Evolutionary conservation across 1,140 invertebrate genomes (phyloP).

Genomic region (Planococcus citri): DNA sequence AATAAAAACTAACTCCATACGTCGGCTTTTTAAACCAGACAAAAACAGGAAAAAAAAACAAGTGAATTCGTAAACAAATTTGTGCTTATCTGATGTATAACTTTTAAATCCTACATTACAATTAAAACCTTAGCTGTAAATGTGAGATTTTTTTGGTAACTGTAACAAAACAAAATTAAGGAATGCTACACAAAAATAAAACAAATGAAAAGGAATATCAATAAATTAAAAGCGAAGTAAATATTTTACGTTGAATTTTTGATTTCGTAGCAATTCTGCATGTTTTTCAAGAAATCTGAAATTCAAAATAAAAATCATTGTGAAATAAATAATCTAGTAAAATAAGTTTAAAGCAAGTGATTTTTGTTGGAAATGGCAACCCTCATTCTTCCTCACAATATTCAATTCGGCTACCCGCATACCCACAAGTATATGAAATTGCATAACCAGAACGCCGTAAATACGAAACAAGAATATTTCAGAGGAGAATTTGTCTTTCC

Average conservation of each 20-base stretch:
- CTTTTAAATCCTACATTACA: constrained; percentile 1
- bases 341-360: no score
- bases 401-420: no score
- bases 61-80: constrained; percentile 12
- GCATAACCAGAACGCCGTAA: no score
- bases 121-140: constrained; percentile 6
- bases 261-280: not conserved
- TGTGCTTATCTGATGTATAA: constrained; percentile 3
- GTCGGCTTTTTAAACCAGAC: not conserved
- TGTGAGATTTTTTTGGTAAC: constrained; percentile 8
- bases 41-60: constrained; percentile 8
- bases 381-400: no score
- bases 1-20: not conserved
- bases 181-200: constrained; percentile 8
- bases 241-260: constrained; percentile 10
- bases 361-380: no score
- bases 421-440: no score
- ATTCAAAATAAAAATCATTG: not conserved
- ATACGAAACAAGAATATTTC: no score
- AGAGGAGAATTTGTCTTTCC: no score
- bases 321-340: no score
- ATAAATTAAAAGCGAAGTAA: constrained; percentile 12
- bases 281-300: constrained; percentile 6
- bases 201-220: constrained; percentile 9
- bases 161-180: constrained; percentile 19